A percentile compares a stretch with the other conserved stretches of the same genome.
phyloP scores from a whole-genome alignment of 1,140 invertebrate species.

The Drosophila parabipectinata region DNA sequence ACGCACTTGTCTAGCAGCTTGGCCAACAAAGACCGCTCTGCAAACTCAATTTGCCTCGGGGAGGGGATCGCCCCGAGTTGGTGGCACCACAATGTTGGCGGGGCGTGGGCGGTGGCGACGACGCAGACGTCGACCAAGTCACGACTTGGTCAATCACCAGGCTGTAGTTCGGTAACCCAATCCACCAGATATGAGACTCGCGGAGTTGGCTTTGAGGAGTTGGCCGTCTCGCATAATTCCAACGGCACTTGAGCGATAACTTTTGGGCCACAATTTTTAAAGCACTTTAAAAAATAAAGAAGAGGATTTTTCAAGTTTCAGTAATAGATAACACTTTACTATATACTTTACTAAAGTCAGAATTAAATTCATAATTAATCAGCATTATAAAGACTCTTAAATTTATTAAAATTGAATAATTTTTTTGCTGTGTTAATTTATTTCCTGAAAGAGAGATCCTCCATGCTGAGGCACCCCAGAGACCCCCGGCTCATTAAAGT shows the following conservation, averaged over 20 bases:
- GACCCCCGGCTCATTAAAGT: slow-evolving; percentile 60
- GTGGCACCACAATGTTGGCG: slow-evolving; percentile 29
- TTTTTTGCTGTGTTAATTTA: slow-evolving; percentile 7
- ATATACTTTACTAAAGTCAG: too few species aligned
- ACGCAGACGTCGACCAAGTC: slow-evolving; percentile 20
- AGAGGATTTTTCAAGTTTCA: background rate
- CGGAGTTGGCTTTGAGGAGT: slow-evolving; percentile 7
- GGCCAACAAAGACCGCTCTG: slow-evolving; percentile 30
- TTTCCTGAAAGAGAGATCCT: slow-evolving; percentile 19
- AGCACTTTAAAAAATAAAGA: background rate
- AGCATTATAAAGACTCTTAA: too few species aligned
- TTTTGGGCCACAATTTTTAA: background rate
- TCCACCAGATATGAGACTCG: background rate
- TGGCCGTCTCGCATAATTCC: slow-evolving; percentile 15
- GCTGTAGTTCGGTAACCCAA: background rate
- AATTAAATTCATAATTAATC: too few species aligned
- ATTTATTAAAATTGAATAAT: slow-evolving; percentile 12
- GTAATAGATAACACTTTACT: too few species aligned
- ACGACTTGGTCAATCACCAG: slow-evolving; percentile 48
- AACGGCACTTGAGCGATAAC: slow-evolving; percentile 22
- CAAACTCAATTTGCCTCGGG: slow-evolving; percentile 60
- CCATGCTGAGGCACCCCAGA: slow-evolving; percentile 11
- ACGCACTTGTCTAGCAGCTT: slow-evolving; percentile 71
- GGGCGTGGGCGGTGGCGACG: slow-evolving; percentile 10
- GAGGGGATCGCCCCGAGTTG: background rate